A percentile compares a stretch with the other conserved stretches of the same genome.
Conservation (phyloP, 2,113 vertebrate genomes). For the Thunnus thynnus region DNA sequence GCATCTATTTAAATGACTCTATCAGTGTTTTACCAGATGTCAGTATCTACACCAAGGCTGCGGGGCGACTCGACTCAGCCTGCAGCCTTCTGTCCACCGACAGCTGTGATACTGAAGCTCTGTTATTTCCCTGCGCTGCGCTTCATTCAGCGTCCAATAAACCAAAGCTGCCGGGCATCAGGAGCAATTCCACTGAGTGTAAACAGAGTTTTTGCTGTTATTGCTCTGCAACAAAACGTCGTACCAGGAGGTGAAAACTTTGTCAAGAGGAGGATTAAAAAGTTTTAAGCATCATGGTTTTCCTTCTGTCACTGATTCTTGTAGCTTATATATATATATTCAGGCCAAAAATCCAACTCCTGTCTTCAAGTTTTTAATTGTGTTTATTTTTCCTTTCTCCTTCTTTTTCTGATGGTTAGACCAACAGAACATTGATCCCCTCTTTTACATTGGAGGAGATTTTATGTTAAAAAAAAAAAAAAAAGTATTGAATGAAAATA, state of each 20-base stretch:
- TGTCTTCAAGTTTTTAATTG: not conserved
- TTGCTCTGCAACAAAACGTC: not conserved
- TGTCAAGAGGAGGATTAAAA: constrained; percentile 4
- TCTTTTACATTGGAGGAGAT: too few relatives aligned
- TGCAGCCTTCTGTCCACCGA: constrained; percentile 55
- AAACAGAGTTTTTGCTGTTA: not conserved
- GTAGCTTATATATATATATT: too few relatives aligned
- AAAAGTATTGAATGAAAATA: too few relatives aligned
- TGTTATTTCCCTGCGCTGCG: constrained; percentile 31
- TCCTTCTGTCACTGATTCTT: constrained; percentile 9
- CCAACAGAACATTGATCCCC: too few relatives aligned
- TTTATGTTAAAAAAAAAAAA: too few relatives aligned
- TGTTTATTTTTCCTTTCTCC: too few relatives aligned
- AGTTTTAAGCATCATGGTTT: not conserved
- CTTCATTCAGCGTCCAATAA: constrained; percentile 47
- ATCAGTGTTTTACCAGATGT: constrained; percentile 20
- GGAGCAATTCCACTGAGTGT: constrained; percentile 14
- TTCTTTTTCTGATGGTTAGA: too few relatives aligned
- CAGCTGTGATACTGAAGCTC: constrained; percentile 47
- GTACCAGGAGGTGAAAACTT: constrained; percentile 15
- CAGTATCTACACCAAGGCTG: not conserved
- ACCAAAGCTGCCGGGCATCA: constrained; percentile 41
- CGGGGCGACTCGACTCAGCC: constrained; percentile 23
- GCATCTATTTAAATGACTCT: not conserved
- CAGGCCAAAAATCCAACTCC: not conserved